phyloP scores from a whole-genome alignment of 2,797 vertebrate genomes.

The Anableps anableps region DNA sequence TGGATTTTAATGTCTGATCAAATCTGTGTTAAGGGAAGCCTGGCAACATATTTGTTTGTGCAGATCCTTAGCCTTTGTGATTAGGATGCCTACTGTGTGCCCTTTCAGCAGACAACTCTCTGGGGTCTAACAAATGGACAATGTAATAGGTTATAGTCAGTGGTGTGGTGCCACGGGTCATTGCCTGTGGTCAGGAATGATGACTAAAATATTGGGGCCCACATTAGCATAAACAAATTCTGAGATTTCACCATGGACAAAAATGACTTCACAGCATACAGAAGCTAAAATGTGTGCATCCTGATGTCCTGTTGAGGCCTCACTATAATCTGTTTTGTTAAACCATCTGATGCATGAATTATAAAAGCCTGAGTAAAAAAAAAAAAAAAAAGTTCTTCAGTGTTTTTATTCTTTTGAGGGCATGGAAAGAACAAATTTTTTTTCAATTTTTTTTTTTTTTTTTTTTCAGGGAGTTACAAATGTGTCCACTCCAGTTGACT shows the following conservation, averaged over 20 bases:
- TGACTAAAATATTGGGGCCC: slow-evolving; percentile 47
- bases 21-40: slow-evolving; percentile 31
- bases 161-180: slow-evolving; percentile 44
- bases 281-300: slow-evolving; percentile 48
- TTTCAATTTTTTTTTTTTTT: no score
- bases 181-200: slow-evolving; percentile 67
- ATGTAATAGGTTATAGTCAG: slow-evolving; percentile 57
- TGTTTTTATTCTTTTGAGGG: no score
- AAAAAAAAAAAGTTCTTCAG: no score
- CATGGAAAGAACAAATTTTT: no score
- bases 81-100: slow-evolving; percentile 65
- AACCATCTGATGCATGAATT: no score
- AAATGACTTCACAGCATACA: slow-evolving; percentile 61
- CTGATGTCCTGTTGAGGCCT: slow-evolving; percentile 57
- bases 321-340: slow-evolving; percentile 74
- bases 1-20: slow-evolving; percentile 31
- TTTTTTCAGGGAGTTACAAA: no score
- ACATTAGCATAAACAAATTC: slow-evolving; percentile 46
- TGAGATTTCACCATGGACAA: slow-evolving; percentile 56
- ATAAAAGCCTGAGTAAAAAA: no score
- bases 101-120: slow-evolving; percentile 62
- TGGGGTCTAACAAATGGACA: slow-evolving; percentile 61
- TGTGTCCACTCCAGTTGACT: no score
- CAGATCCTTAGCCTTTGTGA: slow-evolving; percentile 58
- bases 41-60: slow-evolving; percentile 53